These are phyloP conservation scores for Remorina albescens DNA, from an alignment of 2,797 vertebrate species.

Conservation along the genomic window DNA sequence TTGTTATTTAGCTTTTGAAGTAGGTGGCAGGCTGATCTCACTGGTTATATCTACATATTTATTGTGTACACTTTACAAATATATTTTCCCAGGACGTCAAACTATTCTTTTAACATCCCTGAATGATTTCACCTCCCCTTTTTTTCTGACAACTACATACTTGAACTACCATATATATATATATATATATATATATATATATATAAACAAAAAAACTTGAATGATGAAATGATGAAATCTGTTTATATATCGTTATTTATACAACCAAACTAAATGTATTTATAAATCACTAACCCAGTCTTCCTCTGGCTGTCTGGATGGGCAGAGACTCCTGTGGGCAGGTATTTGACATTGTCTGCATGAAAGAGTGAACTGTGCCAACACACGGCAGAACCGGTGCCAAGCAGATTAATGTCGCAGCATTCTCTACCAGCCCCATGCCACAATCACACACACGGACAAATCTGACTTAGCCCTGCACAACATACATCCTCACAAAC, in stretches of 20 bases:
- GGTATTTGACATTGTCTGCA: slow-evolving; percentile 81
- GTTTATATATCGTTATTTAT: not conserved
- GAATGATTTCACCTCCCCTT: not conserved
- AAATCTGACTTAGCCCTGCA: slow-evolving; percentile 33
- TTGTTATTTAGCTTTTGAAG: not conserved
- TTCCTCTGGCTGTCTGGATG: slow-evolving; percentile 38
- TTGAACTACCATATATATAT: not conserved
- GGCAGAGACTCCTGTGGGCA: slow-evolving; percentile 71
- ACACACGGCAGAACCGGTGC: slow-evolving; percentile 71
- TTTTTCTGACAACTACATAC: not conserved
- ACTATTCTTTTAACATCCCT: not conserved
- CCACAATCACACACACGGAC: slow-evolving; percentile 20
- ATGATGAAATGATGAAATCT: not conserved
- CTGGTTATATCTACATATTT: not conserved
- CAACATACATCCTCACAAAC: slow-evolving; percentile 36
- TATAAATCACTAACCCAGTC: slow-evolving; percentile 38
- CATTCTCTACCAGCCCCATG: slow-evolving; percentile 58
- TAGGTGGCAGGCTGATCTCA: not conserved
- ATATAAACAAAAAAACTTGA: too few relatives aligned
- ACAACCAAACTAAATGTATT: not conserved
- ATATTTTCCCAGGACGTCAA: not conserved
- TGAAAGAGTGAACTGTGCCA: slow-evolving; percentile 75
- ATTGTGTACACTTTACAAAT: not conserved
- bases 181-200: too few relatives aligned
- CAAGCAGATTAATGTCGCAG: slow-evolving; percentile 82